Evolutionary conservation across 2,888 invertebrate genomes (phyloP), one percentile per base, ranked within the genome.

Genomic region (Pristionchus maxplancki): DNA sequence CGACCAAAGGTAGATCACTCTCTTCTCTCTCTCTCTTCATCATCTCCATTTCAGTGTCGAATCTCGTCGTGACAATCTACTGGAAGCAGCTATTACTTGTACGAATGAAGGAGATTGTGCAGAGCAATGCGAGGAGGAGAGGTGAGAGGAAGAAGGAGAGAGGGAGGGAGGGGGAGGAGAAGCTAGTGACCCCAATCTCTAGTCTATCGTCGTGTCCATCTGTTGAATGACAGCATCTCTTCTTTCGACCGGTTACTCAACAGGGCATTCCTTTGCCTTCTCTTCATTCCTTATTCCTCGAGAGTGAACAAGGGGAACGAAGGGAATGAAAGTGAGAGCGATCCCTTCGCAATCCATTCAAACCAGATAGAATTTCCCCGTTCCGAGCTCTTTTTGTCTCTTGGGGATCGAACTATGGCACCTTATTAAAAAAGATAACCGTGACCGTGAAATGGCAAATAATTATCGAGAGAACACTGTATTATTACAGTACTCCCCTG

Each of bases 171-270:
- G 34, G 40, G 24, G 48, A 8, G 50, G 28, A 50, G 71, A 74
- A 40, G 71, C 40, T 40, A 64, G 15, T 64, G 64, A 64, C 64
- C 64, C 15, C 37, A 37, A 71, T 71, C 71, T 20, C 5, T 17
- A 34, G 37, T 4, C 31, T 71, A 71, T 71, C 71, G 0, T 4
- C 24, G 71, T 28, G 9, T 44, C 44, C 44, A 78, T 78, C 78
- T 78, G 28, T 78, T 78, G 78, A 78, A 44, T 78, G n/a, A 78
- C 44, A 11, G 24, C 9, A 28, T 78, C 44, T 78, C 78, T 48
- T 78, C n/a, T 78, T 44, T 78, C n/a, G 44, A 78, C 78, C 48
- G 78, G 78, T 78, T 78, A 78, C 78, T 44, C 34, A 28, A 20
- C 44, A 44, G 44, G 78, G 78, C 78, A 78, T 78, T 78, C 67